phyloP scores from a whole-genome alignment of 2,888 invertebrate genomes.

The Oithona nana region DNA sequence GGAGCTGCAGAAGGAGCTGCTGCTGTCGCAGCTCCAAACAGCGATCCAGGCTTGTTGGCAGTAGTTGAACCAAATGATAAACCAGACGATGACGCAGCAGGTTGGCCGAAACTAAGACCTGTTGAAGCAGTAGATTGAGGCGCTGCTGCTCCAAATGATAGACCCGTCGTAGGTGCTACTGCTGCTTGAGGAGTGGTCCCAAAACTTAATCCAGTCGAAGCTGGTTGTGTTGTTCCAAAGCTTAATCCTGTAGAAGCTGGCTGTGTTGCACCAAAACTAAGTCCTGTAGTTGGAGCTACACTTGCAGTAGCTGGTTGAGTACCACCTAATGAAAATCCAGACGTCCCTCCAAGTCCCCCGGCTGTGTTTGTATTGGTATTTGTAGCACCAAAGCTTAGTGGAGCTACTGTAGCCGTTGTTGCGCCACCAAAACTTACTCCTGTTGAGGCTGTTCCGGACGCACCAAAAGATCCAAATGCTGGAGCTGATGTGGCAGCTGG shows the following conservation, averaged over 20 bases:
- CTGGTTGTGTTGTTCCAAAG: background rate
- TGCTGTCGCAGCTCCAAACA: background rate
- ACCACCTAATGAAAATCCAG: no score
- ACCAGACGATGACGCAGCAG: background rate
- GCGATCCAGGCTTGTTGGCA: background rate
- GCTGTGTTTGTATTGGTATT: no score
- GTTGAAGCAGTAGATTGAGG: background rate
- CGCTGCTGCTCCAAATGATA: no score
- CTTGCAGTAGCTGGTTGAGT: no score
- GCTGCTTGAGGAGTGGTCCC: no score
- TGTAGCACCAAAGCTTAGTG: no score
- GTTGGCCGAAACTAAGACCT: background rate
- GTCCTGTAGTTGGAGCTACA: background rate
- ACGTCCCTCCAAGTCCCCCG: no score
- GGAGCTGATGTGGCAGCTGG: no score
- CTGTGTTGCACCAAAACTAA: background rate
- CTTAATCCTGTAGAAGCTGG: background rate
- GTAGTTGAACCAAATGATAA: background rate
- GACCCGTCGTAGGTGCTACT: no score
- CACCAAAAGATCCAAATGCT: no score
- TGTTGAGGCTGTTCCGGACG: background rate
- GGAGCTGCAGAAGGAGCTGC: no score
- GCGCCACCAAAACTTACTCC: background rate
- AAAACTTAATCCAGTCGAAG: background rate
- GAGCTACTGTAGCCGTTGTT: no score